Percentiles rank a stretch among this genome's conserved stretches.
phyloP scores from a whole-genome alignment of 2,113 vertebrate genomes.

The Gopherus flavomarginatus region DNA sequence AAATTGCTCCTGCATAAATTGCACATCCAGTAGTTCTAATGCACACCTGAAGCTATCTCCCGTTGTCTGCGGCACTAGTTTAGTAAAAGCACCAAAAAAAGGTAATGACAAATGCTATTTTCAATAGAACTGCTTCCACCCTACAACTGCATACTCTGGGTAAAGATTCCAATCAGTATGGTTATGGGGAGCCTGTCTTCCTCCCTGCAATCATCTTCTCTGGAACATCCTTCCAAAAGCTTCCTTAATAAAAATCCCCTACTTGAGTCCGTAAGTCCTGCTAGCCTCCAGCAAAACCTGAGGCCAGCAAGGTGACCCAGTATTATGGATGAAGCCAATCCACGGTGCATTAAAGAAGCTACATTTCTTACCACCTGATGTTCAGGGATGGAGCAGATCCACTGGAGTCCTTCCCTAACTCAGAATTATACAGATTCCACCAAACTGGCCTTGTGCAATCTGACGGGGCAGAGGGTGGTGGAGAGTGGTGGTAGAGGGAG shows the following conservation, averaged over 20 bases:
- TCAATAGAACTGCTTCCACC: not conserved
- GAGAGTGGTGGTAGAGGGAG: not conserved
- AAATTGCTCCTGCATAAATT: not conserved
- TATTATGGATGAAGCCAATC: not conserved
- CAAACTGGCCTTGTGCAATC: rapidly evolving
- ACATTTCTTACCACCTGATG: not conserved
- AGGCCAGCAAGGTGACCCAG: not conserved
- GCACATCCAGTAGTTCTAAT: not conserved
- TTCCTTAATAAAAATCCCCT: not conserved
- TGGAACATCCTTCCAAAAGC: not conserved
- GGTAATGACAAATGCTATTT: not conserved
- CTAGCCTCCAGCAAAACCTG: not conserved
- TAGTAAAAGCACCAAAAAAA: not conserved
- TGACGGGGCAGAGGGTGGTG: not conserved
- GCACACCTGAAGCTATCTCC: not conserved
- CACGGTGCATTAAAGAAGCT: not conserved
- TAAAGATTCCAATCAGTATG: not conserved
- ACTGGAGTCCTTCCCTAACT: not conserved
- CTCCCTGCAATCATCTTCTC: not conserved
- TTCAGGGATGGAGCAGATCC: rapidly evolving
- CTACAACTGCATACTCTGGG: not conserved
- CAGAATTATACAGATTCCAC: not conserved
- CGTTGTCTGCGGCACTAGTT: not conserved
- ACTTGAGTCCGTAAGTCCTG: not conserved
- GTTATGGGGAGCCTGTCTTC: not conserved